Evolutionary conservation across 2,888 invertebrate genomes (phyloP).

Genomic region (Boloria selene): DNA sequence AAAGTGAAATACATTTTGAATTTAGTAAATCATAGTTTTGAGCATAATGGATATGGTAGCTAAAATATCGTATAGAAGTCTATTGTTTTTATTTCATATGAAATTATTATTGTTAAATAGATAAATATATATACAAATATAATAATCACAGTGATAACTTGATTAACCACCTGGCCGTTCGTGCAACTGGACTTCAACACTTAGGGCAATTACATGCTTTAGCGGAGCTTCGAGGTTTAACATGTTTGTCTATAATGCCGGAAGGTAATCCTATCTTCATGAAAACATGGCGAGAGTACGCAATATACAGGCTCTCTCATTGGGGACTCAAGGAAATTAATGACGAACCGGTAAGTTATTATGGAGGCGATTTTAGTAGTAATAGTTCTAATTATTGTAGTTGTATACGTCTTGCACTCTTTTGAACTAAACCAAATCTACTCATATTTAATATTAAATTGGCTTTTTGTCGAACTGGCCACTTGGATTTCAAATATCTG

Average conservation of each 20-base stretch:
- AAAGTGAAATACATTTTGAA: too few relatives aligned
- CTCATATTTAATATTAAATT: too few relatives aligned
- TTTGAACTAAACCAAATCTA: too few relatives aligned
- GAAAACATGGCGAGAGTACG: slow-evolving; percentile 90
- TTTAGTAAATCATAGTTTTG: too few relatives aligned
- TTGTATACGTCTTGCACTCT: too few relatives aligned
- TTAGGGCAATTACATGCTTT: slow-evolving; percentile 95
- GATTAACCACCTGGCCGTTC: slow-evolving; percentile 90
- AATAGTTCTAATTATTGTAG: too few relatives aligned
- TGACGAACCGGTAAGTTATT: slow-evolving; percentile 62
- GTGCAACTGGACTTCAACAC: slow-evolving; percentile 82
- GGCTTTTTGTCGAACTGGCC: too few relatives aligned
- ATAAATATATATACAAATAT: slow-evolving; percentile 14
- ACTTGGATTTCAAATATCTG: too few relatives aligned
- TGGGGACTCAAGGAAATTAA: slow-evolving; percentile 91
- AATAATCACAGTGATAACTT: slow-evolving; percentile 5
- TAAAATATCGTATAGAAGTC: background rate
- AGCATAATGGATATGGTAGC: too few relatives aligned
- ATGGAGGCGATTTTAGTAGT: too few relatives aligned
- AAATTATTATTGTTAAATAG: background rate
- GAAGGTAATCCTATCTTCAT: slow-evolving; percentile 93
- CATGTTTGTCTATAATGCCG: slow-evolving; percentile 87
- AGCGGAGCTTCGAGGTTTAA: slow-evolving; percentile 92
- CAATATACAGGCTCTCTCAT: slow-evolving; percentile 91
- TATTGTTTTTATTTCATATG: slow-evolving; percentile 12